Evolutionary conservation across 2,888 invertebrate genomes (phyloP).

Genomic region (Pediacus dermestoides): DNA sequence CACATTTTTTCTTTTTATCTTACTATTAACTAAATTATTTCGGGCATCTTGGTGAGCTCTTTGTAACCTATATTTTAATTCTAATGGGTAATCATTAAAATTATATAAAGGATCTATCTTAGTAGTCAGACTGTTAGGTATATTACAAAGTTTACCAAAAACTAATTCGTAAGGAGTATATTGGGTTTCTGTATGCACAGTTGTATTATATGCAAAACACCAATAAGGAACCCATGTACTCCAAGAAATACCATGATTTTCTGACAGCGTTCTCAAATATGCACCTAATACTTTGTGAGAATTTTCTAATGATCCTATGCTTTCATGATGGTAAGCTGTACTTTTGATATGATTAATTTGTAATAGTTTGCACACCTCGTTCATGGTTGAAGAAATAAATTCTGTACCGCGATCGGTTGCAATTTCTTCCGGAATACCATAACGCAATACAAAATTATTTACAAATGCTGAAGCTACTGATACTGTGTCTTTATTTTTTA

Average conservation of each 20-base stretch:
- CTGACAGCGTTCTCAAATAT: slow-evolving; percentile 17
- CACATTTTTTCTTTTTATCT: slow-evolving; percentile 7
- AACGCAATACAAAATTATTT: not conserved
- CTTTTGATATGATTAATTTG: slow-evolving; percentile 16
- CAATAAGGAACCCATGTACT: slow-evolving; percentile 26
- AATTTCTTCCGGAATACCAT: not conserved
- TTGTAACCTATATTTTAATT: slow-evolving; percentile 25
- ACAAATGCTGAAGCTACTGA: not conserved
- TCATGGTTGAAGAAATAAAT: no score
- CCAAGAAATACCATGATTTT: slow-evolving; percentile 14
- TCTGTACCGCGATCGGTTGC: no score
- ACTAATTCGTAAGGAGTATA: slow-evolving; percentile 25
- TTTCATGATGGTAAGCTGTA: slow-evolving; percentile 18
- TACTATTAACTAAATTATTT: slow-evolving; percentile 14
- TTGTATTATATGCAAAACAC: slow-evolving; percentile 27
- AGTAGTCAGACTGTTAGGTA: slow-evolving; percentile 17
- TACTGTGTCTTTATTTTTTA: not conserved
- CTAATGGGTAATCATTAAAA: slow-evolving; percentile 21
- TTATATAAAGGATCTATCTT: slow-evolving; percentile 19
- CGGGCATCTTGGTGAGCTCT: slow-evolving; percentile 16
- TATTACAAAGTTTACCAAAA: slow-evolving; percentile 19
- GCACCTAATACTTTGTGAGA: slow-evolving; percentile 22
- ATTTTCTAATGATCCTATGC: slow-evolving; percentile 21
- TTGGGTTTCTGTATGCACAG: slow-evolving; percentile 24
- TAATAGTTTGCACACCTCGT: slow-evolving; percentile 11